A percentile compares a stretch with the other conserved stretches of the same genome.
phyloP scores from a whole-genome alignment of 37 sponge, comb jelly and placozoan genomes.

The Agelas oroides region DNA sequence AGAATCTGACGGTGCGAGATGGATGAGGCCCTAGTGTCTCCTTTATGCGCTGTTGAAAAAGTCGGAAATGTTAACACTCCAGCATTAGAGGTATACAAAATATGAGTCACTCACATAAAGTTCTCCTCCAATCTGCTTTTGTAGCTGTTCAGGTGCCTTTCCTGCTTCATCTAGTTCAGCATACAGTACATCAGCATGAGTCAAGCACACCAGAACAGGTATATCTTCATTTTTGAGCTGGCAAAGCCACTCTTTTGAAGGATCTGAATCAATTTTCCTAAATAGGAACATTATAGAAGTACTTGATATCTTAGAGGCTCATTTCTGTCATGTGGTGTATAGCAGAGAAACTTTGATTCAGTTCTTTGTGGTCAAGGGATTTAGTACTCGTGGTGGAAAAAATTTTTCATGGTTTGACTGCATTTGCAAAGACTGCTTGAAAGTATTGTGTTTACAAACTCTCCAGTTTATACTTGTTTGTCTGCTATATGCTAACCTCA shows the following conservation, averaged over 20 bases:
- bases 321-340: too few species aligned
- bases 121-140: constrained; percentile 23
- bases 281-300: background rate
- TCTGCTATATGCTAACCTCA: background rate
- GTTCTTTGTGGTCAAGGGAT: too few species aligned
- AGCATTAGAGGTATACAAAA: background rate
- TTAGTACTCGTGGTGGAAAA: too few species aligned
- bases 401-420: too few species aligned
- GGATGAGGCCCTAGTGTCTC: constrained; percentile 31
- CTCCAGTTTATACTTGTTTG: background rate
- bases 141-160: constrained; percentile 7
- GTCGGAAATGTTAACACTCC: background rate
- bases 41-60: background rate
- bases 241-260: constrained; percentile 57
- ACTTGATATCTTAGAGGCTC: too few species aligned
- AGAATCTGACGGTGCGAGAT: constrained; percentile 19
- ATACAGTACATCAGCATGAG: constrained; percentile 73
- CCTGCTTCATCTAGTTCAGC: constrained; percentile 18
- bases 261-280: constrained; percentile 49
- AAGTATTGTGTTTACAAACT: background rate
- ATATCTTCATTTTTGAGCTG: constrained; percentile 39
- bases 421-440: too few species aligned
- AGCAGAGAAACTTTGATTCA: too few species aligned
- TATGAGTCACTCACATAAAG: background rate
- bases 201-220: constrained; percentile 64